Conservation (phyloP, 1,140 invertebrate genomes). For the Nasonia giraulti region DNA sequence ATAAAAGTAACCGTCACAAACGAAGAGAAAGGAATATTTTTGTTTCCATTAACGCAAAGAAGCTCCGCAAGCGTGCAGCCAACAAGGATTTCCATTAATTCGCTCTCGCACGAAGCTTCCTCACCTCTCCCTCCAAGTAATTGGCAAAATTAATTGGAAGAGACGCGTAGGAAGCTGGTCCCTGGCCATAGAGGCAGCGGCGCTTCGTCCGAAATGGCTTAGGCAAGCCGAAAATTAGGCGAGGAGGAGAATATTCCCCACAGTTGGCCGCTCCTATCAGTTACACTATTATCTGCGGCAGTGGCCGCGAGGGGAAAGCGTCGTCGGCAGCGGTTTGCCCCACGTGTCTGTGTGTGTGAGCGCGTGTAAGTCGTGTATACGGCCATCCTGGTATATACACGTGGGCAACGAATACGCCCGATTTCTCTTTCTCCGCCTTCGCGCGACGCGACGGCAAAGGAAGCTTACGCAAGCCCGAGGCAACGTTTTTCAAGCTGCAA, state of each 20-base stretch:
- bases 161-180: constrained; percentile 28
- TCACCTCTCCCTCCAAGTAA: constrained; percentile 6
- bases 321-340: background rate
- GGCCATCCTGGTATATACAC: background rate
- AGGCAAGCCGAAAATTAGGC: constrained; percentile 73
- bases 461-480: constrained; percentile 18
- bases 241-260: constrained; percentile 61
- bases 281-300: constrained; percentile 71
- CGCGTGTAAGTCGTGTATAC: background rate
- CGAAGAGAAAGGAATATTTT: too few relatives aligned
- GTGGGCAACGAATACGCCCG: constrained; percentile 33
- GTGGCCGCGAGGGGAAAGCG: constrained; percentile 62
- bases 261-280: constrained; percentile 71
- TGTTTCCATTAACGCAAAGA: background rate
- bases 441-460: background rate
- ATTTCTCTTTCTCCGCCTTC: constrained; percentile 44
- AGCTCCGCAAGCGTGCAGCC: background rate
- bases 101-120: background rate
- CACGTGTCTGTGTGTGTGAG: background rate
- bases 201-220: constrained; percentile 54
- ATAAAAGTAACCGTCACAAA: too few relatives aligned
- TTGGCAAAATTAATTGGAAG: constrained; percentile 52
- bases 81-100: constrained; percentile 41
- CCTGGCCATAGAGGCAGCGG: background rate
- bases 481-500: background rate